Conservation (phyloP, 2,888 invertebrate genomes). For the Cephonodes hylas region DNA sequence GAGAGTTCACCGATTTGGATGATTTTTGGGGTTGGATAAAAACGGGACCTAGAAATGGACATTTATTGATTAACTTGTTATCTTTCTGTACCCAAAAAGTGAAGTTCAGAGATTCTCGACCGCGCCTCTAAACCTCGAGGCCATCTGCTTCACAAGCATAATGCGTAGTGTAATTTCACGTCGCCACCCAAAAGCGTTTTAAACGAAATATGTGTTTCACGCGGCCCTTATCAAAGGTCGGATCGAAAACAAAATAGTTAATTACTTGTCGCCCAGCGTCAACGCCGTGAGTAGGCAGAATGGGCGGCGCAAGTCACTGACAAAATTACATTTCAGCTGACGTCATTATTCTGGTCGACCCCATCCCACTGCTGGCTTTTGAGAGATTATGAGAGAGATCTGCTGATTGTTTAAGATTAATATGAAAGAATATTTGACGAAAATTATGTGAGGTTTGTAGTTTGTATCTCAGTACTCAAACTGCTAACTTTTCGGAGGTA, state of each 20-base stretch:
- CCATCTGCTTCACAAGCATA: too few relatives aligned
- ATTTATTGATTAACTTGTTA: too few relatives aligned
- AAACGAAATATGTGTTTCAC: neutral
- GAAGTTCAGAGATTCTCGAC: too few relatives aligned
- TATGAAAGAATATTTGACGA: neutral
- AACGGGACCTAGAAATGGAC: too few relatives aligned
- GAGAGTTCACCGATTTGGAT: too few relatives aligned
- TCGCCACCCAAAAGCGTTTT: neutral
- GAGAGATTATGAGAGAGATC: slow-evolving; percentile 2
- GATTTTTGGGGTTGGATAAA: too few relatives aligned
- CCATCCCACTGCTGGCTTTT: neutral
- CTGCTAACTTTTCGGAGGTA: too few relatives aligned
- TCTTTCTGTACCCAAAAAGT: too few relatives aligned
- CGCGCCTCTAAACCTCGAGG: too few relatives aligned
- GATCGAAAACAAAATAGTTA: slow-evolving; percentile 42
- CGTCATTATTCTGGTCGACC: slow-evolving; percentile 49
- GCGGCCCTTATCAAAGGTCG: slow-evolving; percentile 25
- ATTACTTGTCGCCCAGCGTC: slow-evolving; percentile 41
- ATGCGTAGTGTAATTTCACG: too few relatives aligned
- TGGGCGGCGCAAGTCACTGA: slow-evolving; percentile 53
- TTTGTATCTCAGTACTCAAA: too few relatives aligned
- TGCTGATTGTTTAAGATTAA: neutral
- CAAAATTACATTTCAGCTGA: slow-evolving; percentile 62
- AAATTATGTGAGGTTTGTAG: neutral
- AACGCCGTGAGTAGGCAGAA: slow-evolving; percentile 40